Base-by-base conservation (phyloP, 2,797 vertebrate genomes). In the Syngnathus acus region DNA sequence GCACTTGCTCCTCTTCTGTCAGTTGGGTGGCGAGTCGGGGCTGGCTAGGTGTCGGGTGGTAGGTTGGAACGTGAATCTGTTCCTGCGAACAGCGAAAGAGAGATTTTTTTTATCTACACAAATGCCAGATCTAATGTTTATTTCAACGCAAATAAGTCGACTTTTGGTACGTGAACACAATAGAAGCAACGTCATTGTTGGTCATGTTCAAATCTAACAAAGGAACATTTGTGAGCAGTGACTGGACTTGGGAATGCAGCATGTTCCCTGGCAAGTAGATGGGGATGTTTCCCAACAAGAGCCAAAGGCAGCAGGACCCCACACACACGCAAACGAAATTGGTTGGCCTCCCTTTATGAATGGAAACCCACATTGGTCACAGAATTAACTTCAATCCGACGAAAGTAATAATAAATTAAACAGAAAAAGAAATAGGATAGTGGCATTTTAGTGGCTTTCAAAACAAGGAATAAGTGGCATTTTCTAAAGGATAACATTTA, bases 1-100 rank as follows among this genome's bases (percentile, higher is more conserved):
- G 92, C 54, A 94, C 79, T 84, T 95, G 94, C 77, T 94, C 93
- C 70, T 95, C 94, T 73, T 95, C 93, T 0, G 93, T 94, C 80
- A 95, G 84, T 88, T 94, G 93, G 4, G 93, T 93, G 75, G 93
- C 93, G 73, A 94, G 83, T 1, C 93, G 86, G 17, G 92, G 80
- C 79, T 94, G 93, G 73, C 92, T 92, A 53, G 94, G 93, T 0
- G 93, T 93, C 2, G 92, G 93, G 73, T 95, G 93, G 73, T 93
- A 95, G 66, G 94, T 82, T 0, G 92, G 93, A 71, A 93, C 87
- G n/a, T 91, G 85, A 60, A 86, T 87, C 68, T 89, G 92, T 69
- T 93, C 93, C 93, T 94, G 71, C 14, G 68, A 9, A 39, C 17
- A 74, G 50, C 69, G n/a, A 19, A 48, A 43, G 10, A 70, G 3